A percentile compares a stretch with the other conserved stretches of the same genome.
Evolutionary conservation across 2,888 invertebrate genomes (phyloP).

Genomic region (Drosophila niveifrons): DNA sequence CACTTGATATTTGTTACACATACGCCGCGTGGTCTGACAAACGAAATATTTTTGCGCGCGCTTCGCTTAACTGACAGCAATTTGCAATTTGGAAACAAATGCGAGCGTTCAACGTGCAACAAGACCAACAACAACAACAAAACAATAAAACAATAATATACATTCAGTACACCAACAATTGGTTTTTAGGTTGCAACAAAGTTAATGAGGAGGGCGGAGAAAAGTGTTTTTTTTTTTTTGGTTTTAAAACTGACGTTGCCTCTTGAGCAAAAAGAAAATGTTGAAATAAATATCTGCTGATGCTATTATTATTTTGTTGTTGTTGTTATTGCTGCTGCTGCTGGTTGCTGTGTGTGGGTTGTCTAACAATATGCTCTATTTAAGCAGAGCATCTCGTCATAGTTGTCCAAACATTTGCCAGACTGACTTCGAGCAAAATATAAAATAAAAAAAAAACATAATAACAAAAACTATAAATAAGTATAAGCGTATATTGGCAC

Average conservation of each 20-base stretch:
- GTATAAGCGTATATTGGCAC: slow-evolving; percentile 65
- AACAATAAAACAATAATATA: slow-evolving; percentile 1
- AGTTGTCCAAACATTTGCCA: slow-evolving; percentile 72
- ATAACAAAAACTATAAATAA: slow-evolving; percentile 52
- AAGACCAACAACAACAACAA: slow-evolving; percentile 39
- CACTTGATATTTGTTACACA: slow-evolving; percentile 54
- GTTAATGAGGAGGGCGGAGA: slow-evolving; percentile 27
- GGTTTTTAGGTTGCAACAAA: slow-evolving; percentile 31
- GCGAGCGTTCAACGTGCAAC: slow-evolving; percentile 31
- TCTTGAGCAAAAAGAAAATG: slow-evolving; percentile 25
- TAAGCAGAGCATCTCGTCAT: slow-evolving; percentile 47
- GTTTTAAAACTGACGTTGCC: slow-evolving; percentile 23
- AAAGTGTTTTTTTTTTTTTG: slow-evolving; percentile 15
- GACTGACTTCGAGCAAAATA: slow-evolving; percentile 21
- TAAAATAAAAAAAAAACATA: neutral
- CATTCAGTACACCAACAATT: slow-evolving; percentile 24
- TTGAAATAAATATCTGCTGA: slow-evolving; percentile 38
- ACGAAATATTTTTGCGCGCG: slow-evolving; percentile 56
- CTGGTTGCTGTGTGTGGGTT: slow-evolving; percentile 36
- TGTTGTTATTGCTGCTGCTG: slow-evolving; percentile 15
- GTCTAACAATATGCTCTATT: slow-evolving; percentile 45
- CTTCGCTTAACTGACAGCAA: slow-evolving; percentile 60
- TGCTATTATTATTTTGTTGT: slow-evolving; percentile 21
- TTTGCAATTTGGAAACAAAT: slow-evolving; percentile 49
- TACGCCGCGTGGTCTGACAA: slow-evolving; percentile 65